Evolutionary conservation across 2,113 vertebrate species (phyloP), one percentile per base, ranked within the genome.

Genomic region (Mastomys natalensis): DNA sequence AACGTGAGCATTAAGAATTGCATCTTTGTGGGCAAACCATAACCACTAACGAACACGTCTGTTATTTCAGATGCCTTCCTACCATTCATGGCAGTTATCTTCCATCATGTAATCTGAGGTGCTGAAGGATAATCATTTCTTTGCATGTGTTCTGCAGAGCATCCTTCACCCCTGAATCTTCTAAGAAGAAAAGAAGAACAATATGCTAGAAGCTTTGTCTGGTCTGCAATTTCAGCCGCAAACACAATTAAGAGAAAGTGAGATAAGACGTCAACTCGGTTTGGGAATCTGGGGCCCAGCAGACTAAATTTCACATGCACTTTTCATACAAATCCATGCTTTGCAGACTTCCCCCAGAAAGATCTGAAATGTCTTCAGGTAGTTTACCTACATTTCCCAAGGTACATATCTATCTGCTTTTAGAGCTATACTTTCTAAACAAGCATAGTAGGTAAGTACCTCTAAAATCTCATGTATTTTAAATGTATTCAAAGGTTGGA

Each of bases 151-250:
- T 98, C 98, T 98, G 48, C 76, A 97, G 97, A 68, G 87, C 3
- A 89, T 15, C 31, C 24, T 31, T 29, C 93, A 24, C 4, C n/a
- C 24, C 45, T 92, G 96, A 95, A 91, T 97, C 87, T 95, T 87
- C 58, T 91, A 95, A 94, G 96, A 89, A 92, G 77, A 86, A 98
- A 92, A 97, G 96, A 97, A 97, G 97, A 72, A 72, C 97, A 95
- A 93, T 86, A 99, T 99, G 99, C 98, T 99, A 97, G 98, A 98
- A 97, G 95, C 98, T 91, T 92, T 96, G 90, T 95, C 91, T 7
- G 96, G 98, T 95, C 94, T 98, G 94, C 97, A 96, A 53, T 97
- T 98, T 97, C 97, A 98, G 92, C 92, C 98, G 95, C 97, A 96
- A 98, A 94, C 96, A 97, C 98, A 97, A 89, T 95, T 97, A 95